Base-by-base conservation (phyloP, 2,888 invertebrate genomes). In the Anarsia innoxiella region DNA sequence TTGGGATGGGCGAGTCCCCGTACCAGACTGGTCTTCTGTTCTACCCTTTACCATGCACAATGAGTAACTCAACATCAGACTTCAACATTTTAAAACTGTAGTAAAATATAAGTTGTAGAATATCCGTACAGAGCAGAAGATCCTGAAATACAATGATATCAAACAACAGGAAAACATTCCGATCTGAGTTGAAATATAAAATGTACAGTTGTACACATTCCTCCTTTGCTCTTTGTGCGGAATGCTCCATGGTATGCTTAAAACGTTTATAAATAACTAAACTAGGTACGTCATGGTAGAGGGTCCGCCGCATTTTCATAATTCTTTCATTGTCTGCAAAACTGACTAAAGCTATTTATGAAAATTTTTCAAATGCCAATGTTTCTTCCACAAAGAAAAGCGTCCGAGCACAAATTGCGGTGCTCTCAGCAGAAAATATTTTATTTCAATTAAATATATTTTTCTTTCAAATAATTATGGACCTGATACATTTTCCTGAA, bases 261-360 rank as follows among this genome's bases (percentile, higher is more conserved):
- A 41, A 49, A 47, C 25, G 42, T 46, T 46, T 33, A 48, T 46
- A 47, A 52, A 50, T 51, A 48, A 48, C 49, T 48, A 46, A 41
- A 44, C 34, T 40, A 30, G 37, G 33, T 31, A 40, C 23, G 35
- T 30, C 5, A 10, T 30, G 25, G 36, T 36, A 13, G 30, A 28
- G 32, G 14, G 15, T n/a, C n/a, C n/a, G n/a, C n/a, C 26, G 31
- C 25, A 16, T 39, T 35, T 12, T 36, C 36, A 23, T 34, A 36
- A 39, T 39, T 36, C 39, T 39, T 39, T 39, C 26, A 32, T 12
- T 32, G 32, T 32, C 13, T 3, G 19, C 12, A 11, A 25, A 33
- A 33, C 26, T n/a, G 25, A 33, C 33, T 25, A n/a, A 9, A 5
- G n/a, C 8, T 3, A 2, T 33, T 33, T 33, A 33, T 26, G 26